Evolutionary conservation across 1,140 invertebrate genomes (phyloP).

Genomic region (Macrobrachium nipponense): DNA sequence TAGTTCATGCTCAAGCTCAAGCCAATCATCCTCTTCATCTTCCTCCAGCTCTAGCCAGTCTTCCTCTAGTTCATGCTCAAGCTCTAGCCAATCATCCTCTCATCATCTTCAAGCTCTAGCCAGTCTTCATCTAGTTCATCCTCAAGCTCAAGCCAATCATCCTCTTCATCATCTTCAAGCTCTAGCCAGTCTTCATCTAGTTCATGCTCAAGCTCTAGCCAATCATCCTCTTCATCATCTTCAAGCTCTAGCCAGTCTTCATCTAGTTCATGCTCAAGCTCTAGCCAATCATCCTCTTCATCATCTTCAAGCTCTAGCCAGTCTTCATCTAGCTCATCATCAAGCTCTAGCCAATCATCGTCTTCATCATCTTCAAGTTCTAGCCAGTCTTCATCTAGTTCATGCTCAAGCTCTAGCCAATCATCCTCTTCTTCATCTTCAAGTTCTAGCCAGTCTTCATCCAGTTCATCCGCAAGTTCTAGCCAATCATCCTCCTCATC

Average conservation of each 20-base stretch:
- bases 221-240: neutral
- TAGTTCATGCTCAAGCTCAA: neutral
- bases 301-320: conserved; percentile 8
- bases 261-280: neutral
- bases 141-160: neutral
- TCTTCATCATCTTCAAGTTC: conserved; percentile 12
- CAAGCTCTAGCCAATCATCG: neutral
- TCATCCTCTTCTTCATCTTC: neutral
- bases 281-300: neutral
- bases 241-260: conserved; percentile 18
- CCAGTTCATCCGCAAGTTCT: conserved; percentile 16
- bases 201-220: conserved; percentile 5
- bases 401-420: conserved; percentile 3
- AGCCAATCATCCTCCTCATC: neutral
- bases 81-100: neutral
- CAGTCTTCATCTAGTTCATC: neutral
- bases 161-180: conserved; percentile 3
- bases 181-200: neutral
- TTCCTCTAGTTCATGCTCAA: neutral
- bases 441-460: neutral
- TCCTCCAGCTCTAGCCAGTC: conserved; percentile 1
- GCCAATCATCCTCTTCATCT: neutral
- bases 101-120: conserved; percentile 1
- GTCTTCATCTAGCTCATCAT: neutral
- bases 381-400: conserved; percentile 2